Evolutionary conservation across 1,140 invertebrate species (phyloP).

Genomic region (Drosophila elegans): DNA sequence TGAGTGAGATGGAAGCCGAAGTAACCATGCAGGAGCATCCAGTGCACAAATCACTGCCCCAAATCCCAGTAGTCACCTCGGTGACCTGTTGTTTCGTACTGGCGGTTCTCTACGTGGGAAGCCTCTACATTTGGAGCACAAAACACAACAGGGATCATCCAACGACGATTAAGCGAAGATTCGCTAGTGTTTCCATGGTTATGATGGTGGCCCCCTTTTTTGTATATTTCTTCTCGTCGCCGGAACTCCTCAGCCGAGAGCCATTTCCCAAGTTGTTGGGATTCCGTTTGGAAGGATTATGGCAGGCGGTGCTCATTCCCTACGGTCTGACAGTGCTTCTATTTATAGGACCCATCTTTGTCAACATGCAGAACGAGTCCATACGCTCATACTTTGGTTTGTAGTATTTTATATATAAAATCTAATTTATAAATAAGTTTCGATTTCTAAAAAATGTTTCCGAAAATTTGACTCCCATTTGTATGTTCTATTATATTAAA

Average conservation of each 20-base stretch:
- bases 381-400: conserved; percentile 90
- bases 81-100: conserved; percentile 89
- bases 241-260: conserved; percentile 87
- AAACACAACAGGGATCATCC: conserved; percentile 93
- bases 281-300: conserved; percentile 89
- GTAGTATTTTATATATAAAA: conserved; percentile 20
- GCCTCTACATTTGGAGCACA: conserved; percentile 93
- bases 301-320: conserved; percentile 91
- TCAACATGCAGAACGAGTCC: conserved; percentile 89
- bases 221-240: conserved; percentile 89
- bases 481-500: too few relatives aligned
- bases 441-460: too few relatives aligned
- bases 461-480: too few relatives aligned
- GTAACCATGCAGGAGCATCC: not conserved
- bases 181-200: conserved; percentile 93
- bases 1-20: conserved; percentile 26
- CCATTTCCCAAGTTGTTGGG: conserved; percentile 91
- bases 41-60: conserved; percentile 38
- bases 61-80: conserved; percentile 74
- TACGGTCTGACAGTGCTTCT: conserved; percentile 93
- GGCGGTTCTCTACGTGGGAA: conserved; percentile 91
- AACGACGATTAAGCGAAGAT: conserved; percentile 94
- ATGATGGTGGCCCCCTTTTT: conserved; percentile 92
- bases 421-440: too few relatives aligned
- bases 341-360: conserved; percentile 92